phyloP scores from a whole-genome alignment of 2,797 vertebrate species.

The Acropternis orthonyx region DNA sequence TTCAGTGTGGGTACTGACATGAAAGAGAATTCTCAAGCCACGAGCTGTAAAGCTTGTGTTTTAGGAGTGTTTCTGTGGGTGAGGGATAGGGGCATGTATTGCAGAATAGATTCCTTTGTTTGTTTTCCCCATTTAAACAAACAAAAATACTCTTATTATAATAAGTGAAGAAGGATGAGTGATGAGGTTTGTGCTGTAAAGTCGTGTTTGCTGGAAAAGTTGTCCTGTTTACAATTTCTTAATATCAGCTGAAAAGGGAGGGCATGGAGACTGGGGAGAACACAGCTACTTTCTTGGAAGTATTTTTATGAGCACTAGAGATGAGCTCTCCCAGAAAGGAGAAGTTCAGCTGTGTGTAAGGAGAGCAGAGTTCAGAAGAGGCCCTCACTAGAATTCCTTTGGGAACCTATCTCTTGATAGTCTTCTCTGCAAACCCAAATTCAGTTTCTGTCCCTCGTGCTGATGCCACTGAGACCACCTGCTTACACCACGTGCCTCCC shows the following conservation, averaged over 20 bases:
- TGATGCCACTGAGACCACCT: not conserved
- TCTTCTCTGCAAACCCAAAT: not conserved
- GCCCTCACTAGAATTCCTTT: not conserved
- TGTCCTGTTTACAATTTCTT: slow-evolving; percentile 7
- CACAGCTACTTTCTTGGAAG: not conserved
- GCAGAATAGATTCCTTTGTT: not conserved
- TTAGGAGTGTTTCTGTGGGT: slow-evolving; percentile 4
- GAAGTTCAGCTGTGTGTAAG: not conserved
- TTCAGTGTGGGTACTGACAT: not conserved
- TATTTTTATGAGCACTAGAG: not conserved
- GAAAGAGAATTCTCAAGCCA: not conserved
- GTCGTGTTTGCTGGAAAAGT: not conserved
- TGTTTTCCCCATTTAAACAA: slow-evolving; percentile 17
- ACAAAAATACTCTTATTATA: not conserved
- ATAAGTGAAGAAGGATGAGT: not conserved
- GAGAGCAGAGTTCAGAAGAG: not conserved
- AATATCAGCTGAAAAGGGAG: not conserved
- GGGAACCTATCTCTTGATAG: not conserved
- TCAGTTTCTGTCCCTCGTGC: not conserved
- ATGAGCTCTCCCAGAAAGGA: not conserved
- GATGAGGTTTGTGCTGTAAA: not conserved
- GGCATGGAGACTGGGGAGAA: not conserved
- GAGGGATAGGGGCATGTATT: not conserved
- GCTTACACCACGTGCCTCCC: accelerated
- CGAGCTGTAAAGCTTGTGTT: not conserved